Percentiles rank a stretch among this genome's conserved stretches.
Evolutionary conservation across 2,888 invertebrate genomes (phyloP).

Genomic region (Eueremaeus valkanovi): DNA sequence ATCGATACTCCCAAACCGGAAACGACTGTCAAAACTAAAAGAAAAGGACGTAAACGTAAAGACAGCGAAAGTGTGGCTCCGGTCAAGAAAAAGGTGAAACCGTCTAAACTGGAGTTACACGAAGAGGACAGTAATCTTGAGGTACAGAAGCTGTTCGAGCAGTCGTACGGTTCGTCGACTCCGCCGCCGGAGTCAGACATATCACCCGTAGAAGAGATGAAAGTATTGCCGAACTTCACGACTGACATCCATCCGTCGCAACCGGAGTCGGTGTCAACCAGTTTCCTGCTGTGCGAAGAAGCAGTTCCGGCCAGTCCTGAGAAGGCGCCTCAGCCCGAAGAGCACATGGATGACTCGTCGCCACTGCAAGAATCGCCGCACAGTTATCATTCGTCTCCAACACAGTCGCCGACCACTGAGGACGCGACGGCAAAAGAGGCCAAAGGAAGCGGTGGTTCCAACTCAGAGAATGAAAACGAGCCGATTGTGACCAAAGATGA

Average conservation of each 20-base stretch:
- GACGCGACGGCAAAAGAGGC: not conserved
- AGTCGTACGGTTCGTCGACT: constrained; percentile 3
- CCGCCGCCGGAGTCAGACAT: constrained; percentile 38
- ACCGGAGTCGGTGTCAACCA: constrained; percentile 17
- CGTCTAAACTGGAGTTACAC: constrained; percentile 49
- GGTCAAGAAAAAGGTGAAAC: constrained; percentile 55
- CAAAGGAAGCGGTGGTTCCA: constrained; percentile 7
- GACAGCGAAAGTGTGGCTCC: constrained; percentile 42
- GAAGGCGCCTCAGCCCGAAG: not conserved
- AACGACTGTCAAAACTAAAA: constrained; percentile 54
- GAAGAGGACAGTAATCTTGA: constrained; percentile 50
- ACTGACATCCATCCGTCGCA: constrained; percentile 19
- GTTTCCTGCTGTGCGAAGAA: constrained; percentile 75
- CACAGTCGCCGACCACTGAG: not conserved
- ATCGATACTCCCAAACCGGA: not conserved
- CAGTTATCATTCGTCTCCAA: constrained; percentile 6
- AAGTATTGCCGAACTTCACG: constrained; percentile 24
- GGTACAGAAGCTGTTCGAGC: constrained; percentile 30
- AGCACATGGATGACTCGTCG: not conserved
- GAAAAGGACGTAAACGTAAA: constrained; percentile 42
- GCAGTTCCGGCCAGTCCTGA: constrained; percentile 86
- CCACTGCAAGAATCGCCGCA: constrained; percentile 13
- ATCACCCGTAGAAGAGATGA: constrained; percentile 42
- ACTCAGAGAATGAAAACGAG: constrained; percentile 17
- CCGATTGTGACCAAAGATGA: not conserved